Percentiles rank a stretch among this genome's conserved stretches.
These are phyloP conservation scores for Ridgeia piscesae DNA, from an alignment of 1,140 invertebrate species.

Conservation along the genomic window DNA sequence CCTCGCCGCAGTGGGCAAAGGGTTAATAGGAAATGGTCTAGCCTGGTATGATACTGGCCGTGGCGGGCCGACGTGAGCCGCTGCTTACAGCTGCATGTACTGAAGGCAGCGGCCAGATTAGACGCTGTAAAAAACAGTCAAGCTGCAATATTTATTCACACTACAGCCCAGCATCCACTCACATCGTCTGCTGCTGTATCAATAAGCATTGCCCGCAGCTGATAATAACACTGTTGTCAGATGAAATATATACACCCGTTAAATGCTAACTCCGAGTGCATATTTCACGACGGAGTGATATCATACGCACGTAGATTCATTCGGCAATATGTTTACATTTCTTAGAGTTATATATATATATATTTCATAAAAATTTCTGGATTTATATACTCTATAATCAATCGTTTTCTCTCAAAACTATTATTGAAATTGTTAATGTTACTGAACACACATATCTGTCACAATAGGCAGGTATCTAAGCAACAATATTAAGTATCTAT, in stretches of 20 bases:
- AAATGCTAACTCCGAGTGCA: background rate
- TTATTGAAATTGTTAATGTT: no score
- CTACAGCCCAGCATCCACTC: background rate
- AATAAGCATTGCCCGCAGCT: background rate
- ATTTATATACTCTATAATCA: background rate
- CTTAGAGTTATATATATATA: no score
- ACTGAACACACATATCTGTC: no score
- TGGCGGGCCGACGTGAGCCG: no score
- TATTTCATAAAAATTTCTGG: background rate
- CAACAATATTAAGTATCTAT: background rate
- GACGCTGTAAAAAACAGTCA: background rate
- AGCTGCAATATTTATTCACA: background rate
- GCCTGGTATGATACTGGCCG: background rate
- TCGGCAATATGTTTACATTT: background rate
- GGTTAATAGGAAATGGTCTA: slow-evolving; percentile 5
- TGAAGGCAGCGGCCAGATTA: background rate
- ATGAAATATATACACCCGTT: background rate
- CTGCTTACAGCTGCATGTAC: background rate
- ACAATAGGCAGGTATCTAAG: no score
- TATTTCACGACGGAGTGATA: background rate
- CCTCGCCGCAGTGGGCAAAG: background rate
- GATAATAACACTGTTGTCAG: background rate
- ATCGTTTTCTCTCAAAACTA: background rate
- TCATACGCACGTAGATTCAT: background rate
- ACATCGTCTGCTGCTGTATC: background rate